Conservation (phyloP, 1,140 invertebrate genomes). For the Diuraphis noxia region DNA sequence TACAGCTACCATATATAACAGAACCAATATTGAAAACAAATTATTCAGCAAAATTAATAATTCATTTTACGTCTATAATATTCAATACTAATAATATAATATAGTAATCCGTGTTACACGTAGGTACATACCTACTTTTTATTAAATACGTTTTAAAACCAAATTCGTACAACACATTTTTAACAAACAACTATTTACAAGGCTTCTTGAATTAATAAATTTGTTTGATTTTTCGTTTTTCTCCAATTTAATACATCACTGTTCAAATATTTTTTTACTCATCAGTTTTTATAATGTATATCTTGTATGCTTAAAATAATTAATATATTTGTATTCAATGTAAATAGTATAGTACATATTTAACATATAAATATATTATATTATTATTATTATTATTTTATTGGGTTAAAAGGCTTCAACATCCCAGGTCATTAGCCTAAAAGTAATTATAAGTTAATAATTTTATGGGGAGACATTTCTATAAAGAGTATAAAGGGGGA, state of each 20-base stretch:
- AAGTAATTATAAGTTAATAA: too few species aligned
- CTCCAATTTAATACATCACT: neutral
- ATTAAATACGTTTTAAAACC: neutral
- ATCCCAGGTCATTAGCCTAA: too few species aligned
- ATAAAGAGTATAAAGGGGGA: too few species aligned
- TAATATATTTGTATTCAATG: neutral
- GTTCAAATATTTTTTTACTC: neutral
- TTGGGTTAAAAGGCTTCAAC: too few species aligned
- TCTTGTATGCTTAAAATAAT: neutral
- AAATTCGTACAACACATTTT: neutral
- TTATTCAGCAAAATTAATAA: constrained; percentile 21
- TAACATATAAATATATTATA: too few species aligned
- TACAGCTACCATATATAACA: neutral
- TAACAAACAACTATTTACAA: neutral
- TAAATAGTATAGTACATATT: neutral
- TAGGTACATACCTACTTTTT: neutral
- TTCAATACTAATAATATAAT: neutral
- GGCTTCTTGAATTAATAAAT: neutral
- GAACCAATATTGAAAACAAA: constrained; percentile 18
- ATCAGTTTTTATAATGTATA: neutral
- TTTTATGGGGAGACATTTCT: too few species aligned
- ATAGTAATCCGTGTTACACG: neutral
- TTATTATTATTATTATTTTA: too few species aligned
- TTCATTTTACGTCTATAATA: neutral
- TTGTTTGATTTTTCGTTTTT: neutral